Percentiles rank a stretch among this genome's conserved stretches.
phyloP scores from a whole-genome alignment of 2,888 invertebrate genomes.

The Euzetes globulus region DNA sequence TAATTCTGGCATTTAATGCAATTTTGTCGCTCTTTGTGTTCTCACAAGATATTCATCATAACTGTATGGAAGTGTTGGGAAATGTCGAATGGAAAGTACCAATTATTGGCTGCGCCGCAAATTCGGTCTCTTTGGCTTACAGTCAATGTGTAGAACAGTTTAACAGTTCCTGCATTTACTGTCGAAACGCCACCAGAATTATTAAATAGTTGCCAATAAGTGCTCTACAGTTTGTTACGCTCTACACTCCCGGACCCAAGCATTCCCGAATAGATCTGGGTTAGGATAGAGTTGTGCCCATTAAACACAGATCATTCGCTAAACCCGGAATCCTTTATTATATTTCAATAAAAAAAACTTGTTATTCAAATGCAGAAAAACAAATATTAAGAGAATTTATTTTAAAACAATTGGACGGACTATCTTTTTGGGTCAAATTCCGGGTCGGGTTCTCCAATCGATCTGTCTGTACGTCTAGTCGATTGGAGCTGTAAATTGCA shows the following conservation, averaged over 20 bases:
- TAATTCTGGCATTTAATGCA: not conserved
- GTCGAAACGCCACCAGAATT: not conserved
- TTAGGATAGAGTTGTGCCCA: no score
- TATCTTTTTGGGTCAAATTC: not conserved
- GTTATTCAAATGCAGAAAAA: no score
- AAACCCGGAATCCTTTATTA: no score
- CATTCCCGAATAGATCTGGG: not conserved
- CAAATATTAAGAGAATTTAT: no score
- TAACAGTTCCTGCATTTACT: not conserved
- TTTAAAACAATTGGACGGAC: no score
- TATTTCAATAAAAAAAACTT: no score
- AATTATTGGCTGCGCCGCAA: not conserved
- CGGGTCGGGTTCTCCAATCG: not conserved
- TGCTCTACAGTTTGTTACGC: not conserved
- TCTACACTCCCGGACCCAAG: not conserved
- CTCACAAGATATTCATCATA: not conserved
- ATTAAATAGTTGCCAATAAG: not conserved
- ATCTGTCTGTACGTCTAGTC: not conserved
- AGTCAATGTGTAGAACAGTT: not conserved
- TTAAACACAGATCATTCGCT: no score
- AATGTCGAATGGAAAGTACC: not conserved
- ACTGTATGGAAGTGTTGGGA: not conserved
- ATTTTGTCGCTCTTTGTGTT: not conserved
- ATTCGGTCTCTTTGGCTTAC: not conserved
- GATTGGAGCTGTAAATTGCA: not conserved